A percentile compares a stretch with the other conserved stretches of the same genome.
These are phyloP conservation scores for Uloborus plumipes DNA, from an alignment of 2,888 invertebrate species.

Conservation along the genomic window DNA sequence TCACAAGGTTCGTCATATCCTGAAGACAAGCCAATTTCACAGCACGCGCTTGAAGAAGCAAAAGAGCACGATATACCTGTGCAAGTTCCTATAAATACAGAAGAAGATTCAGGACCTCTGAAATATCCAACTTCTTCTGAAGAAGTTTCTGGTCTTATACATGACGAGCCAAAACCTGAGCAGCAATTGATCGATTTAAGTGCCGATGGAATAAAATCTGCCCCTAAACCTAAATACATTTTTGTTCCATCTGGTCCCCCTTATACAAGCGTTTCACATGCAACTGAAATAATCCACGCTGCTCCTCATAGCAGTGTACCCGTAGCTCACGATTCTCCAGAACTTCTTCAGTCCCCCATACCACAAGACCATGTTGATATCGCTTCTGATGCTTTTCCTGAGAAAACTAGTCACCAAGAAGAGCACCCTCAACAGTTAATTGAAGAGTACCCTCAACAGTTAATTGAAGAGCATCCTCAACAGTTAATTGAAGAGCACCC, in stretches of 20 bases:
- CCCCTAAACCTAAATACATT: constrained; percentile 17
- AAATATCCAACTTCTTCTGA: too few species aligned
- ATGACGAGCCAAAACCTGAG: too few species aligned
- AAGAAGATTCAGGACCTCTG: too few species aligned
- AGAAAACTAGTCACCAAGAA: too few species aligned
- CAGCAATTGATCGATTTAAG: too few species aligned
- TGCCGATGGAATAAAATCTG: not conserved
- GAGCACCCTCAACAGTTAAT: not conserved
- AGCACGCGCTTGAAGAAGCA: too few species aligned
- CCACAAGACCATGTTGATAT: not conserved
- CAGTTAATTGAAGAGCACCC: not conserved
- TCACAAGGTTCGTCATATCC: too few species aligned
- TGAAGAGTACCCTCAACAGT: too few species aligned
- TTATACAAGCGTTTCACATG: constrained; percentile 22
- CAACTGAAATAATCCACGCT: constrained; percentile 44
- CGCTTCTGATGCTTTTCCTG: not conserved
- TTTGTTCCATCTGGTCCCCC: constrained; percentile 35
- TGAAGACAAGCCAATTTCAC: too few species aligned
- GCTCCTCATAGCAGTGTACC: constrained; percentile 4
- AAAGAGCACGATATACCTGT: too few species aligned
- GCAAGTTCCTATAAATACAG: too few species aligned
- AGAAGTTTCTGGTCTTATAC: too few species aligned
- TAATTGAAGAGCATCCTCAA: not conserved
- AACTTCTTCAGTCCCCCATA: not conserved
- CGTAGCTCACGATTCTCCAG: not conserved